Conservation (phyloP, 2,113 vertebrate species). For the Strix uralensis region DNA sequence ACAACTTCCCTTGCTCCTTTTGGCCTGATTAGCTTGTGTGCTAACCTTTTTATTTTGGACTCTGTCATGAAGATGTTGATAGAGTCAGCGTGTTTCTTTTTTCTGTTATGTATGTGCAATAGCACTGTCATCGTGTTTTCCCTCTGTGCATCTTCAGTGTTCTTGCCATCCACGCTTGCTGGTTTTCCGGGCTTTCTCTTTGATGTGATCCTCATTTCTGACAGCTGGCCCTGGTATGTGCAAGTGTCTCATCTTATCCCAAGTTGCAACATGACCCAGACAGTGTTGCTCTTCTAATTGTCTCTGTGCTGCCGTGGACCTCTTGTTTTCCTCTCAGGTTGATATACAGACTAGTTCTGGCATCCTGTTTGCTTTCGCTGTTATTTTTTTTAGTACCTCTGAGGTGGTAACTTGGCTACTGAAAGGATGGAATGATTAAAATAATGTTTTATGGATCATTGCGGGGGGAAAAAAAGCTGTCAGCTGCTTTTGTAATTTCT, state of each 20-base stretch:
- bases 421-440: background rate
- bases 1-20: constrained; percentile 11
- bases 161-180: background rate
- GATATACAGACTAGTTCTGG: background rate
- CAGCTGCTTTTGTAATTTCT: background rate
- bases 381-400: background rate
- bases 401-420: background rate
- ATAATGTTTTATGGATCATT: background rate
- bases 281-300: background rate
- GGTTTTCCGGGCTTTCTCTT: background rate
- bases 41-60: constrained; percentile 17
- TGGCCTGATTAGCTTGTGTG: constrained; percentile 23
- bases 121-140: background rate
- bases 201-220: background rate
- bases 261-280: background rate
- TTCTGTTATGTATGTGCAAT: rapidly evolving
- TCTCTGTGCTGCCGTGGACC: background rate
- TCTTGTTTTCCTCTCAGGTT: background rate
- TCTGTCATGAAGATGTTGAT: background rate
- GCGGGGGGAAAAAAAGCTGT: background rate
- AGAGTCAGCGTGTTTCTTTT: background rate
- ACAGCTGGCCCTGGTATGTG: background rate
- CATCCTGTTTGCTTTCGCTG: background rate
- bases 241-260: background rate
- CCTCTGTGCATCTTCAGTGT: background rate